Evolutionary conservation across 2,113 vertebrate species (phyloP), one percentile per base, ranked within the genome.

Genomic region (Stigmatopora nigra): DNA sequence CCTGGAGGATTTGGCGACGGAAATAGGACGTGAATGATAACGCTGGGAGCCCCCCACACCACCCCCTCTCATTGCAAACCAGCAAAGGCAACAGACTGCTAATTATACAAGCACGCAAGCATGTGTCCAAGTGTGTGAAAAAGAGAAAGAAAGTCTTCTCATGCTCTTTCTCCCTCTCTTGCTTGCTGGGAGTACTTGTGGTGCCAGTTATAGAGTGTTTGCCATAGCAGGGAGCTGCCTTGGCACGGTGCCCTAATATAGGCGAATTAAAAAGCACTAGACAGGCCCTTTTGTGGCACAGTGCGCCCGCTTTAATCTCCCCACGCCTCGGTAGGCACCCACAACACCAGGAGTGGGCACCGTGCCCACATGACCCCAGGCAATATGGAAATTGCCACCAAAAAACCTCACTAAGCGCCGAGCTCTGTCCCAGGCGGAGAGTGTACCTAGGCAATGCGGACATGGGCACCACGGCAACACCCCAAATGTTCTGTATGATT

Each of bases 261-360:
- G 87, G 75, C 77, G 89, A 90, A 91, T 91, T 89, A 90, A 90
- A 90, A 88, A 90, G 83, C 88, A 90, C 88, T 88, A 91, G 89
- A 90, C 90, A 86, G 83, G 81, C 78, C 84, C 86, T 85, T 89
- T 90, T 91, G 88, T 91, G 89, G 84, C 79, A 89, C 79, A 78
- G 74, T 85, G 85, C 82, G 83, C 84, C 83, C 68, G 82, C 88
- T 90, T 88, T 91, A 90, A 90, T 91, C 88, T 91, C 82, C 84
- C 84, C 78, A 84, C 71, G 86, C 85, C 84, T 89, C 86, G 86
- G 82, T 78, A 73, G 82, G 86, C 84, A 86, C 79, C 85, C 85
- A 83, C 78, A 86, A 80, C 81, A 84, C 82, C 82, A 81, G 86
- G 83, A 87, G 82, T 85, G 87, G 88, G 88, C 86, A 79, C 78